Percentiles rank a stretch among this genome's conserved stretches.
Evolutionary conservation across 2,113 vertebrate genomes (phyloP).

Genomic region (Nothoprocta perdicaria): DNA sequence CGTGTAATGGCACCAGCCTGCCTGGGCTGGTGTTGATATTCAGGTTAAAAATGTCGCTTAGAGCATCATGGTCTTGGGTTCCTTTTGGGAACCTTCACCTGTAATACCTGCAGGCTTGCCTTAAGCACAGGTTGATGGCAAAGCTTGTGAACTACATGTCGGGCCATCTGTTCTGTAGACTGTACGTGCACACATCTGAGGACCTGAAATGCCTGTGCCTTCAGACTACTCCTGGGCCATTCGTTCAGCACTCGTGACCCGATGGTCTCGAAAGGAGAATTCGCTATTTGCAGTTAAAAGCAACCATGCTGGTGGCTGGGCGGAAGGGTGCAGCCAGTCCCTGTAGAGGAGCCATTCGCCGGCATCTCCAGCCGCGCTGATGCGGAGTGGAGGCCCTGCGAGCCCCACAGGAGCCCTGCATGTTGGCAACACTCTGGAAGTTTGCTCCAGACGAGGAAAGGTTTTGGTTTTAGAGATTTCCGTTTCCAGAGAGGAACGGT

Average conservation of each 20-base stretch:
- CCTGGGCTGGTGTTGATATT: neutral
- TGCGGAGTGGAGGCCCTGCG: neutral
- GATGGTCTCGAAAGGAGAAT: neutral
- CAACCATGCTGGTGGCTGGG: neutral
- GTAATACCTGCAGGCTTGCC: neutral
- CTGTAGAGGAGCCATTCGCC: neutral
- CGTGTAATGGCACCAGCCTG: neutral
- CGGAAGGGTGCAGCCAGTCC: neutral
- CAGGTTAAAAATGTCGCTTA: fast-evolving
- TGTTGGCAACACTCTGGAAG: neutral
- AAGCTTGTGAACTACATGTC: neutral
- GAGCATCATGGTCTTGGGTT: neutral
- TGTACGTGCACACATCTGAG: neutral
- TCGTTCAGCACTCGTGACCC: neutral
- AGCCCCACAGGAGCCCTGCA: neutral
- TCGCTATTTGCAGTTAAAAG: neutral
- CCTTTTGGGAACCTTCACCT: neutral
- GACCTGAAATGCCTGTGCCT: neutral
- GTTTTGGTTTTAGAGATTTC: neutral
- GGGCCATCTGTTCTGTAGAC: neutral
- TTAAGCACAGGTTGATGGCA: neutral
- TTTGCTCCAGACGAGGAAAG: neutral
- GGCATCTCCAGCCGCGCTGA: neutral
- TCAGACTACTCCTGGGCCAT: neutral
- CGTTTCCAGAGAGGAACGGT: neutral